Base-by-base conservation (phyloP, 2,888 invertebrate species). In the Folsomia manolachei region DNA sequence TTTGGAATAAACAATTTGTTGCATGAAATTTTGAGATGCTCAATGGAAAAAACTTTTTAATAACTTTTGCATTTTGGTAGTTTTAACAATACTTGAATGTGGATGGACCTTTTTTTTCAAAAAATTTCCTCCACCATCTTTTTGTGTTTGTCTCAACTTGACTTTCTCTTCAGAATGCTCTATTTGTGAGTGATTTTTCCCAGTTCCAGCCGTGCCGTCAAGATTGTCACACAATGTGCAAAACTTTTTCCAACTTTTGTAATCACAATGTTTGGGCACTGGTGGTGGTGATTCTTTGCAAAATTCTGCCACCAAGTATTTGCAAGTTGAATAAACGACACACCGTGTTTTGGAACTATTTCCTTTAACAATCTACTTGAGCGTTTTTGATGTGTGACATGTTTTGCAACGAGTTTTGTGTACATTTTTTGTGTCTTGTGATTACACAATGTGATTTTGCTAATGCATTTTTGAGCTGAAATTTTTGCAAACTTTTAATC, bases 391-490 rank as follows among this genome's bases (percentile, higher is more conserved):
- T 56, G 18, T n/a, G 18, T 56, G 56, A 19, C 56, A 56, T 56
- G 56, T 56, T 21, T 19, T 19, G 21, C 19, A 56, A 56, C 18
- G 21, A 56, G 56, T 56, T 56, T 56, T 56, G 56, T 56, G 21
- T 56, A 51, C 56, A 56, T n/a, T 56, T 56, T 56, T 39, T 39
- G 14, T n/a, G n/a, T 21, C 56, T 4, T 56, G 56, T 21, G 19
- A 14, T n/a, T 56, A 21, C n/a, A 4, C 4, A 21, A 56, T 56
- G n/a, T n/a, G 56, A 7, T 66, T 63, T 39, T 51, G 65, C 52
- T 66, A 66, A 21, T 66, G 65, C 65, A 66, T 66, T 66, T 66
- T 66, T 66, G 65, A 51, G 65, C 65, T 21, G 39, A 51, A 4
- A 52, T 66, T 66, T 66, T 66, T 21, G 39, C 56, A 56, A 19